These are phyloP conservation scores for Romanomermis culicivorax DNA, from an alignment of 2,888 invertebrate genomes.

Conservation along the genomic window DNA sequence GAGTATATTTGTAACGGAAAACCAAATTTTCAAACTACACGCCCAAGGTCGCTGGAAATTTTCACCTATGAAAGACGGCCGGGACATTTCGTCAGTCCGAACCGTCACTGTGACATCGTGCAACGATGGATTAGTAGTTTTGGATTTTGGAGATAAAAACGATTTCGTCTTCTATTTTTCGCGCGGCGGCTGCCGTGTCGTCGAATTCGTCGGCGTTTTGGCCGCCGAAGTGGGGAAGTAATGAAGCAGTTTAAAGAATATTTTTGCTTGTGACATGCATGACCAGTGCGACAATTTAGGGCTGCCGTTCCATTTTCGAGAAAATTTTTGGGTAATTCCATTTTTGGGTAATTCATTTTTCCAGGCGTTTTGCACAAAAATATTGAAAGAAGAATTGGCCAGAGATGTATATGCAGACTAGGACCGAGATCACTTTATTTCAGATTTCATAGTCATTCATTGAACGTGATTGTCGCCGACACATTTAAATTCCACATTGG, in stretches of 20 bases:
- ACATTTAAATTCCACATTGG: not conserved
- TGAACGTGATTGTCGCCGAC: not conserved
- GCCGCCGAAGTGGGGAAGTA: conserved; percentile 27
- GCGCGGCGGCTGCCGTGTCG: conserved; percentile 24
- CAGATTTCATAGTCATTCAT: not conserved
- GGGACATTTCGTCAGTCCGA: conserved; percentile 20
- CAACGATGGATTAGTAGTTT: conserved; percentile 31
- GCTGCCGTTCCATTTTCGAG: no score
- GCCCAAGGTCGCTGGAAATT: conserved; percentile 29
- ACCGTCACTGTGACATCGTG: conserved; percentile 30
- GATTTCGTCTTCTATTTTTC: conserved; percentile 33
- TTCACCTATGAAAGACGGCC: conserved; percentile 30
- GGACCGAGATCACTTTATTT: not conserved
- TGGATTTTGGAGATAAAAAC: conserved; percentile 32
- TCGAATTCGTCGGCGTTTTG: conserved; percentile 31
- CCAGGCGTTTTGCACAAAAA: not conserved
- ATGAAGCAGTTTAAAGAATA: no score
- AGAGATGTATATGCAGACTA: not conserved
- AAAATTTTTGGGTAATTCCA: no score
- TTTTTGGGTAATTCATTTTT: no score
- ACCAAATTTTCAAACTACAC: conserved; percentile 33
- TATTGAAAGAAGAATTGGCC: not conserved
- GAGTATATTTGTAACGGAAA: conserved; percentile 32
- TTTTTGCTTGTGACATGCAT: no score
- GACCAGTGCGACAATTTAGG: no score